A percentile compares a stretch with the other conserved stretches of the same genome.
phyloP scores from a whole-genome alignment of 37 sponge, comb jelly and placozoan species.

The Geodia barretti region DNA sequence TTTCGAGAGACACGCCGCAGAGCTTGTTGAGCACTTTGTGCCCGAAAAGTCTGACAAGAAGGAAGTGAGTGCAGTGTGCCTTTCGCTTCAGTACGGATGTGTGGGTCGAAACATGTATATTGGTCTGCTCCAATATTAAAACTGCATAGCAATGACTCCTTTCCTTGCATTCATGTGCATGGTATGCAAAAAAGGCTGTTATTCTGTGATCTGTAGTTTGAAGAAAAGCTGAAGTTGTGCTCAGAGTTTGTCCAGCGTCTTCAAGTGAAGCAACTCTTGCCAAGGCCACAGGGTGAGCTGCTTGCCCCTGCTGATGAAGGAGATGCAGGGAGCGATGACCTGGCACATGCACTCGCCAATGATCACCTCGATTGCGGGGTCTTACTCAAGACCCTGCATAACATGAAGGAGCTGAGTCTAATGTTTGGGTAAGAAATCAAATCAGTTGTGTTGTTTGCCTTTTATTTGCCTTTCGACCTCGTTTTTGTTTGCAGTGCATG shows the following conservation, averaged over 20 bases:
- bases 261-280: constrained; percentile 77
- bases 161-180: too few relatives aligned
- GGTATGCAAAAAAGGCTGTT: neutral
- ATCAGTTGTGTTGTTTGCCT: neutral
- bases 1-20: constrained; percentile 87
- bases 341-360: constrained; percentile 17
- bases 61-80: constrained; percentile 27
- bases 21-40: constrained; percentile 78
- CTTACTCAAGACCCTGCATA: constrained; percentile 47
- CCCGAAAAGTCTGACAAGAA: constrained; percentile 64
- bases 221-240: constrained; percentile 66
- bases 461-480: neutral
- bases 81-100: neutral
- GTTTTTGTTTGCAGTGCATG: neutral
- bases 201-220: constrained; percentile 50
- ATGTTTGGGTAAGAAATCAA: constrained; percentile 73
- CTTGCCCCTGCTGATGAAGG: constrained; percentile 51
- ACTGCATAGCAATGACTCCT: too few relatives aligned
- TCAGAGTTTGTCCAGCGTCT: constrained; percentile 74
- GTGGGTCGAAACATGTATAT: neutral
- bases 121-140: too few relatives aligned
- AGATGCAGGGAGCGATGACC: constrained; percentile 63
- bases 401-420: constrained; percentile 74
- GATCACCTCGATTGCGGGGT: constrained; percentile 79
- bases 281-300: constrained; percentile 54